These are phyloP conservation scores for Acanthisitta chloris DNA, from an alignment of 2,113 vertebrate species.

Conservation along the genomic window DNA sequence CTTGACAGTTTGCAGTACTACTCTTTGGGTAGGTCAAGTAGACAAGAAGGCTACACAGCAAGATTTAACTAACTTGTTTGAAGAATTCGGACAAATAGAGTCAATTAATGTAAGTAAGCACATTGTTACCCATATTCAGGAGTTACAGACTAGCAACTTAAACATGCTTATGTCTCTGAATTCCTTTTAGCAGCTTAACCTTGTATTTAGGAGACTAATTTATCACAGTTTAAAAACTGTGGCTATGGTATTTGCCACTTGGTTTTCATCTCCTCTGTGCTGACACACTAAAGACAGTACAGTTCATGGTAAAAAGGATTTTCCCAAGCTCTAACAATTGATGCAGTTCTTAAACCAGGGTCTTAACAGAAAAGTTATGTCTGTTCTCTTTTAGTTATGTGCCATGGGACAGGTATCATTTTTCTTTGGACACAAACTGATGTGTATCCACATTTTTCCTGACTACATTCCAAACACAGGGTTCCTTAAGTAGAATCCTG, in stretches of 20 bases:
- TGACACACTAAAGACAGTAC: not conserved
- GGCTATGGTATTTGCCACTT: not conserved
- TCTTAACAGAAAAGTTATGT: not conserved
- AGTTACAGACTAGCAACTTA: not conserved
- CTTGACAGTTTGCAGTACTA: conserved; percentile 93
- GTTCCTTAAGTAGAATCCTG: not conserved
- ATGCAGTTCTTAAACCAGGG: not conserved
- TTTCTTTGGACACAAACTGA: not conserved
- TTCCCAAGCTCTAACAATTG: not conserved
- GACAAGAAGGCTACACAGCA: conserved; percentile 98
- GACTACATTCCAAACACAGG: not conserved
- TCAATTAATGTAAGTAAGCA: conserved; percentile 93
- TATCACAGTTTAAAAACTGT: not conserved
- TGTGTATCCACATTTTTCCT: not conserved
- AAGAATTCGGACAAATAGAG: conserved; percentile 98
- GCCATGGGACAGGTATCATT: not conserved
- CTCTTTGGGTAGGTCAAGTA: conserved; percentile 97
- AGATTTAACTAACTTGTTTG: conserved; percentile 97
- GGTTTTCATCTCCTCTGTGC: not conserved
- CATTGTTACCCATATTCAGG: not conserved
- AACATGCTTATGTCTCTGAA: not conserved
- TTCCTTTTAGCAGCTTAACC: not conserved
- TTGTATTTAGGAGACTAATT: not conserved
- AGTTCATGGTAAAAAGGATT: not conserved
- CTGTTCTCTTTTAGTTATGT: not conserved